These are phyloP conservation scores for Dasypus novemcinctus DNA, from an alignment of 2,113 vertebrate species.

Conservation along the genomic window DNA sequence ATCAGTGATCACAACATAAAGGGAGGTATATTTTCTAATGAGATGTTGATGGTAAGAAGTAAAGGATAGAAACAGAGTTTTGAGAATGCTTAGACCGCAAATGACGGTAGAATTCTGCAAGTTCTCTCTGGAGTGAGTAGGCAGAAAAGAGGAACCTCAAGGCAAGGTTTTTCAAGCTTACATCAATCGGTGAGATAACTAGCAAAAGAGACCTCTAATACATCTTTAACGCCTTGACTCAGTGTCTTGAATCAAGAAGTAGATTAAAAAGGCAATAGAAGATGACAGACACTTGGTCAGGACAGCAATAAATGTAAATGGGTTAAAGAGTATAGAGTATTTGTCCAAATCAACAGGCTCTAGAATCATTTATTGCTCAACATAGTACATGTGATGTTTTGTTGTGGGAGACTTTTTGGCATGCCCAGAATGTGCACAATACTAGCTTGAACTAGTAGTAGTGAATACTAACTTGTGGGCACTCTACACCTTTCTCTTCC, in stretches of 20 bases:
- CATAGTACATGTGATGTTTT: background rate
- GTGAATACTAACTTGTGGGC: background rate
- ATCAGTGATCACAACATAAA: background rate
- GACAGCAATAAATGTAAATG: background rate
- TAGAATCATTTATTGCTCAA: conserved; percentile 28
- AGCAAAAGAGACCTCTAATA: background rate
- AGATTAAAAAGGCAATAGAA: background rate
- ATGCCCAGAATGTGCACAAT: background rate
- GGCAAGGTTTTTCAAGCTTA: background rate
- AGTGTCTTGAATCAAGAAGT: background rate
- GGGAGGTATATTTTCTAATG: conserved; percentile 10
- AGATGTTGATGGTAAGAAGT: background rate
- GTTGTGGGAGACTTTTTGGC: background rate
- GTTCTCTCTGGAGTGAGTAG: background rate
- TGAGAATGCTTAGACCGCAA: conserved; percentile 38
- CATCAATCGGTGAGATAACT: background rate
- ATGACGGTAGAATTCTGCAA: background rate
- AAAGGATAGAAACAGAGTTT: background rate
- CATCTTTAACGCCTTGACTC: background rate
- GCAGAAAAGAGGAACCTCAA: background rate
- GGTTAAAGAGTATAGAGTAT: background rate
- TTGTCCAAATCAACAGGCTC: background rate
- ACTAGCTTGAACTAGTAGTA: background rate
- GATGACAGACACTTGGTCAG: background rate
- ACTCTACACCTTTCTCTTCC: background rate